Conservation (phyloP, 1,140 invertebrate genomes). For the Elymnias hypermnestra region DNA sequence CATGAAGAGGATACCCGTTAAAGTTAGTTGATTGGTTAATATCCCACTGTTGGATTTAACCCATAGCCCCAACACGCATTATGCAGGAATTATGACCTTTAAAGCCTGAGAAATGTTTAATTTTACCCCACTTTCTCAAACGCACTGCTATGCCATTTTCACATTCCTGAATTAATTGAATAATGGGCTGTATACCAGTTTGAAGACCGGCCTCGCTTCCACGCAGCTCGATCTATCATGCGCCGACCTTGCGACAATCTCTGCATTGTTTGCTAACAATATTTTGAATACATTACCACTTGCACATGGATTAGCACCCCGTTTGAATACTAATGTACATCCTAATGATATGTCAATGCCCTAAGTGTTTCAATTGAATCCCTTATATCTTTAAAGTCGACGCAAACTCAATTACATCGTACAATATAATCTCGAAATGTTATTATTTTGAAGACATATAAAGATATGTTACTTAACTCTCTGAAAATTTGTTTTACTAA, state of each 20-base stretch:
- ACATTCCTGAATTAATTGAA: conserved; percentile 1
- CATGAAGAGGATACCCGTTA: no score
- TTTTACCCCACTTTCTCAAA: not conserved
- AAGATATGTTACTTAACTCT: no score
- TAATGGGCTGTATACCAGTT: conserved; percentile 1
- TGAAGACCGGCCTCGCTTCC: conserved; percentile 10
- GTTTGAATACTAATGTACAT: not conserved
- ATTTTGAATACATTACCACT: conserved; percentile 7
- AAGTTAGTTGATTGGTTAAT: no score
- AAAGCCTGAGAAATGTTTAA: not conserved
- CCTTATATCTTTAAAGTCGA: no score
- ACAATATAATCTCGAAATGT: no score
- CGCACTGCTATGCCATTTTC: not conserved
- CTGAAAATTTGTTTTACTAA: no score
- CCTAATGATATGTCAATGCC: conserved; percentile 10
- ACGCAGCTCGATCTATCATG: conserved; percentile 15
- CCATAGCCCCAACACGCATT: no score
- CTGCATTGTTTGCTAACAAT: conserved; percentile 15
- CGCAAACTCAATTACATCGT: no score
- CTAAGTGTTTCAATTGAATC: no score
- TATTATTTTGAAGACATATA: no score
- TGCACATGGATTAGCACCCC: not conserved
- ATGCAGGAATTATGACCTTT: not conserved
- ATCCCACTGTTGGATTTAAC: no score
- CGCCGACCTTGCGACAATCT: conserved; percentile 20